These are phyloP conservation scores for Julus scandinavius DNA, from an alignment of 2,888 invertebrate genomes.

Conservation along the genomic window DNA sequence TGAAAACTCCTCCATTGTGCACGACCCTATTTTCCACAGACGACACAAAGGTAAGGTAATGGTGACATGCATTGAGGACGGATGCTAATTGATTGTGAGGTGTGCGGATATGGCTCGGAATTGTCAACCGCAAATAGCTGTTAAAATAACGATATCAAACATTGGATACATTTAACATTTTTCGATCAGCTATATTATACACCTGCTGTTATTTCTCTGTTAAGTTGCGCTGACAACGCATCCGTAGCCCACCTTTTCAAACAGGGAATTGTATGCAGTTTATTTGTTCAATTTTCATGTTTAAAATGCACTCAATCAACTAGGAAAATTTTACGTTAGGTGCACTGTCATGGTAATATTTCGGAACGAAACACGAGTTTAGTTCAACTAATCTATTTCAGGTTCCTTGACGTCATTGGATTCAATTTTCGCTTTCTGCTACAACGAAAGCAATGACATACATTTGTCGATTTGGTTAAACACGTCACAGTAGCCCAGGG, in stretches of 20 bases:
- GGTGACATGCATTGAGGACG: background rate
- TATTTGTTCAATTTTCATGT: background rate
- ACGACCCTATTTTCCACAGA: background rate
- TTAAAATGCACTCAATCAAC: background rate
- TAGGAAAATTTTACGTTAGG: background rate
- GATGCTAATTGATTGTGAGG: background rate
- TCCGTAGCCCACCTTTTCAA: background rate
- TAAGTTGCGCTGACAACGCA: background rate
- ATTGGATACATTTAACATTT: background rate
- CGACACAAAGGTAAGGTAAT: background rate
- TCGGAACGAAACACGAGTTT: background rate
- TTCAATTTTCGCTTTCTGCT: too few species aligned
- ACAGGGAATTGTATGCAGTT: background rate
- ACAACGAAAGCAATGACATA: too few species aligned
- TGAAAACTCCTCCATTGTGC: constrained; percentile 30
- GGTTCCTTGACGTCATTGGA: too few species aligned
- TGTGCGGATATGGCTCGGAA: background rate
- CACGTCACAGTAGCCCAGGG: too few species aligned
- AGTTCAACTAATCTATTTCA: too few species aligned
- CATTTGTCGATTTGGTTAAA: too few species aligned
- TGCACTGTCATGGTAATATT: constrained; percentile 10
- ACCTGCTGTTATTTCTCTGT: background rate
- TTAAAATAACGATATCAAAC: background rate
- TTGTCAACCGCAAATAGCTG: background rate
- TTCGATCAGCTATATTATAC: background rate